Conservation (phyloP, 2,797 vertebrate species). For the Adelosebastes latens region DNA sequence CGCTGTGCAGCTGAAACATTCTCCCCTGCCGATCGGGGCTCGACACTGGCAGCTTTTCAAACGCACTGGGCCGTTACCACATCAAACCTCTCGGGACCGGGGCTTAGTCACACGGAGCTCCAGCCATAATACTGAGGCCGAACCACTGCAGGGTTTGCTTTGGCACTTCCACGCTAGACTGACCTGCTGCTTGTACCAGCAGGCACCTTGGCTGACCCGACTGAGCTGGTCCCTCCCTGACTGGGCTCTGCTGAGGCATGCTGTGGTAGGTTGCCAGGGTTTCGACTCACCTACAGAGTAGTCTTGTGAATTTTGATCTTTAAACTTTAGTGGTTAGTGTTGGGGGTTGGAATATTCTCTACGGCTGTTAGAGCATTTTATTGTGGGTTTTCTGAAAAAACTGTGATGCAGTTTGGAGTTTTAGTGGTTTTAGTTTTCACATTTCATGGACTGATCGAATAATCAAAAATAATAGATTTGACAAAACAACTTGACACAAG, state of each 20-base stretch:
- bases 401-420: no score
- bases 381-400: no score
- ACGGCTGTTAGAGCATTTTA: no score
- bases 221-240: not conserved
- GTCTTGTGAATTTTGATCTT: no score
- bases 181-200: constrained; percentile 40
- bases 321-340: no score
- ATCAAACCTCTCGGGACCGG: constrained; percentile 18
- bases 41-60: constrained; percentile 43
- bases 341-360: no score
- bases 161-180: constrained; percentile 2
- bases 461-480: no score
- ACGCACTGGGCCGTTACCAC: constrained; percentile 12
- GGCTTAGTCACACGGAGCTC: constrained; percentile 30
- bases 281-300: not conserved
- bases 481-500: no score
- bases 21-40: constrained; percentile 5
- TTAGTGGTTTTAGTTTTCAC: no score
- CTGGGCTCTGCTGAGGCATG: constrained; percentile 4
- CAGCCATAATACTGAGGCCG: constrained; percentile 1
- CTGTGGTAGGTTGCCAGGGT: not conserved
- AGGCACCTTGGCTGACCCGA: constrained; percentile 39
- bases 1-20: constrained; percentile 23
- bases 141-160: constrained; percentile 17
- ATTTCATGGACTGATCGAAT: no score